Percentiles rank a stretch among this genome's conserved stretches.
Evolutionary conservation across 2,113 vertebrate species (phyloP).

Genomic region (Platichthys stellatus): DNA sequence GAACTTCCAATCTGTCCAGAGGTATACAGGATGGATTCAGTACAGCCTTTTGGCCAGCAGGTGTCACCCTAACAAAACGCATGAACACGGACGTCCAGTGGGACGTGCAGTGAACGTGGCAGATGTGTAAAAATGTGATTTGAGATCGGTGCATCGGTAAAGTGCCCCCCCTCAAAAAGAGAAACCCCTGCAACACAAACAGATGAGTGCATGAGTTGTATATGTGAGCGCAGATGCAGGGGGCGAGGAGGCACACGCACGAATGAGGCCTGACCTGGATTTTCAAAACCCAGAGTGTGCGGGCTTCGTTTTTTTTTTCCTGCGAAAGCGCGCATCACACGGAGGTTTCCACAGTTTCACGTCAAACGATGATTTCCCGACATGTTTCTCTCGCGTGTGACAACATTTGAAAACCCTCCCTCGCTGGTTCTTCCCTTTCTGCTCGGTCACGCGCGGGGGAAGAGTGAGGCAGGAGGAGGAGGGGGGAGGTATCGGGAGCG

Average conservation of each 20-base stretch:
- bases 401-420: conserved; percentile 30
- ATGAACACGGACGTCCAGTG: neutral
- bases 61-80: conserved; percentile 54
- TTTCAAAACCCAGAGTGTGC: no score
- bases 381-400: neutral
- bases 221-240: conserved; percentile 38
- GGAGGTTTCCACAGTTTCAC: no score
- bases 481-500: conserved; percentile 62
- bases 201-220: conserved; percentile 38
- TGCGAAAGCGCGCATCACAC: no score
- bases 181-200: conserved; percentile 26
- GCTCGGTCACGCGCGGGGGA: conserved; percentile 63
- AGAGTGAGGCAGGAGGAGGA: conserved; percentile 67
- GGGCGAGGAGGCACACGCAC: conserved; percentile 14
- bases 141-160: conserved; percentile 35
- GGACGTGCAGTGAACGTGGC: conserved; percentile 71
- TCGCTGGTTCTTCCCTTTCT: conserved; percentile 40
- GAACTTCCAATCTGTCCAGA: no score
- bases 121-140: conserved; percentile 66
- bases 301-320: no score
- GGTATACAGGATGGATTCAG: neutral
- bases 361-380: neutral
- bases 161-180: neutral
- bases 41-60: conserved; percentile 57
- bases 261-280: neutral